Conservation (phyloP, 2,888 invertebrate genomes). For the Mimachlamys varia region DNA sequence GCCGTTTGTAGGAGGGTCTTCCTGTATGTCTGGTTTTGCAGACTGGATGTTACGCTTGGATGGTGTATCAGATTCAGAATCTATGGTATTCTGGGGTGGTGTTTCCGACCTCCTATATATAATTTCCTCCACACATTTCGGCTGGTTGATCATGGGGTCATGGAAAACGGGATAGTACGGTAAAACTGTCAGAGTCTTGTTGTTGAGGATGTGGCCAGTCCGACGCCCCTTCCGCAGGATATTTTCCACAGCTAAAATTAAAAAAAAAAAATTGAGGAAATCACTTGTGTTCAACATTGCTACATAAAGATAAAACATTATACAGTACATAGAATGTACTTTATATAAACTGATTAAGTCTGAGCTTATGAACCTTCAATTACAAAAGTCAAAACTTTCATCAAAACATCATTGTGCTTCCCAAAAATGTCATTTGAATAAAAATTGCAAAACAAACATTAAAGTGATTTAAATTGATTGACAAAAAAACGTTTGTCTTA, state of each 20-base stretch:
- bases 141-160: background rate
- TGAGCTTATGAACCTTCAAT: too few species aligned
- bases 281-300: background rate
- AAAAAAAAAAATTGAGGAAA: background rate
- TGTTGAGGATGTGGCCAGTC: background rate
- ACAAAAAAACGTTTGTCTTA: too few species aligned
- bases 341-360: too few species aligned
- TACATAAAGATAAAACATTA: too few species aligned
- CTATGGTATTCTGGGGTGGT: background rate
- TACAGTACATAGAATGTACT: too few species aligned
- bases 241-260: conserved; percentile 12
- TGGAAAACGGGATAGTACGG: background rate
- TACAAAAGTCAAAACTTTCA: too few species aligned
- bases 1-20: background rate
- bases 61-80: background rate
- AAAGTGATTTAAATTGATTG: too few species aligned
- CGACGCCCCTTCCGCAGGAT: background rate
- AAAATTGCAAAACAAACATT: too few species aligned
- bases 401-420: too few species aligned
- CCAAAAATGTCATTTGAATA: too few species aligned
- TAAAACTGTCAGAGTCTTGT: background rate
- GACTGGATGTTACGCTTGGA: background rate
- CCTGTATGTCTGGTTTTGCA: background rate
- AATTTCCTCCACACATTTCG: background rate
- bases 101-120: background rate